phyloP scores from a whole-genome alignment of 1,140 invertebrate genomes.

The Polypedilum pembai region DNA sequence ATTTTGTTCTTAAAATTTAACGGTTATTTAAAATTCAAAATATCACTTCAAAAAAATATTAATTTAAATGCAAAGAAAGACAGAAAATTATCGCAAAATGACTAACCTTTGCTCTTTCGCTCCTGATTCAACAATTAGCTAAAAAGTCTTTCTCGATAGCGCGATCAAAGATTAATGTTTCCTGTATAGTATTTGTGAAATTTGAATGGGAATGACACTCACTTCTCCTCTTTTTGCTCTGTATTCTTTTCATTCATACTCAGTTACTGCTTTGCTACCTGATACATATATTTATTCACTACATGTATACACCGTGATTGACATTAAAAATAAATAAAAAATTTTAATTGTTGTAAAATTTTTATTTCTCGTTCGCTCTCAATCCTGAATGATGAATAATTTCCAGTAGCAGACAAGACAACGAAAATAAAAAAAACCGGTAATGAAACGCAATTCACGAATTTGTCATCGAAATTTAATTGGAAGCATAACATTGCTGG shows the following conservation, averaged over 20 bases:
- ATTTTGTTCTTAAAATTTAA: too few relatives aligned
- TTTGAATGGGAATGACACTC: conserved; percentile 17
- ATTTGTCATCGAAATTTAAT: conserved; percentile 19
- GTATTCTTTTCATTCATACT: too few relatives aligned
- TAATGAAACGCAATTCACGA: conserved; percentile 4
- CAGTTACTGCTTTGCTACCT: too few relatives aligned
- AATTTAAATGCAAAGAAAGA: too few relatives aligned
- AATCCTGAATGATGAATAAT: neutral
- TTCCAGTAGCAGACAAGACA: neutral
- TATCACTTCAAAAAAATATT: too few relatives aligned
- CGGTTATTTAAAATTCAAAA: too few relatives aligned
- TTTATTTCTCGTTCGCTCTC: neutral
- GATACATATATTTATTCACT: neutral
- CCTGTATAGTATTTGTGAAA: neutral
- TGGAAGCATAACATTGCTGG: conserved; percentile 9
- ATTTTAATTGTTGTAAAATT: conserved; percentile 20
- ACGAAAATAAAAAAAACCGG: neutral
- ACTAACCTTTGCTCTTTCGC: too few relatives aligned
- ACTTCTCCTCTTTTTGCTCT: neutral
- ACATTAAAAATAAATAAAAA: conserved; percentile 1
- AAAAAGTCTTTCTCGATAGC: neutral
- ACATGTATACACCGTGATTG: conserved; percentile 2
- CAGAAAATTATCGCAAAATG: too few relatives aligned
- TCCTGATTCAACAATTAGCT: too few relatives aligned
- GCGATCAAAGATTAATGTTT: conserved; percentile 18